phyloP scores from a whole-genome alignment of 1,140 invertebrate species.

The Hylyphantes graminicola region DNA sequence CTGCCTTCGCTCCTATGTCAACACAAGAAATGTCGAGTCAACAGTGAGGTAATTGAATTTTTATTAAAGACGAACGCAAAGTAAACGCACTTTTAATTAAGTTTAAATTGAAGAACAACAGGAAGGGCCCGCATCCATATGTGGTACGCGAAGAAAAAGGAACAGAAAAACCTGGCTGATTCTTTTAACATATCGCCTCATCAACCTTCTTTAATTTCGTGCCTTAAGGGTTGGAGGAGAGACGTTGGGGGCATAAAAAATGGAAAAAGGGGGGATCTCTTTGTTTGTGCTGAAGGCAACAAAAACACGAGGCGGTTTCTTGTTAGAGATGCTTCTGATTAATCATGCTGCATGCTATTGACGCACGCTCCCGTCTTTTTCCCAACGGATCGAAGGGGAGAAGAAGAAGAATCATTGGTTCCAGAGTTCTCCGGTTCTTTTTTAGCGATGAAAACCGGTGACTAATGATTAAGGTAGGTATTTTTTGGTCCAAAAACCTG shows the following conservation, averaged over 20 bases:
- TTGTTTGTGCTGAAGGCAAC: conserved; percentile 60
- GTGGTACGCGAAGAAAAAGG: conserved; percentile 48
- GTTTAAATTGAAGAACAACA: conserved; percentile 61
- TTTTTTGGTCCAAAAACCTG: conserved; percentile 57
- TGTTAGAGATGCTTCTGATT: conserved; percentile 60
- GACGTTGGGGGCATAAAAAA: conserved; percentile 41
- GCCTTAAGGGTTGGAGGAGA: conserved; percentile 58
- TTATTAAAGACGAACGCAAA: conserved; percentile 61
- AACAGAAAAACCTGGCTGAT: conserved; percentile 55
- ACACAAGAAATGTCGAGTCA: conserved; percentile 60
- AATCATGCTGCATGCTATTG: conserved; percentile 60
- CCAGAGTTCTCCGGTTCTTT: conserved; percentile 55
- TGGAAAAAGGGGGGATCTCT: conserved; percentile 36
- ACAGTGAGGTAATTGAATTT: conserved; percentile 60
- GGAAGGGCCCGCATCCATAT: conserved; percentile 54
- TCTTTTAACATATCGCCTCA: conserved; percentile 61
- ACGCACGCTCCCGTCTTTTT: conserved; percentile 56
- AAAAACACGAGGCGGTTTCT: conserved; percentile 58
- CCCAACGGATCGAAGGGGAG: conserved; percentile 44
- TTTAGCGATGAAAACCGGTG: conserved; percentile 50
- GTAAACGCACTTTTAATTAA: conserved; percentile 61
- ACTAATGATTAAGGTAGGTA: conserved; percentile 59
- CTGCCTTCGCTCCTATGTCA: conserved; percentile 58
- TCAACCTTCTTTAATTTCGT: conserved; percentile 61
- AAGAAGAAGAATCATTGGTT: conserved; percentile 57